These are phyloP conservation scores for Machimus atricapillus DNA, from an alignment of 2,888 invertebrate species.

Conservation along the genomic window DNA sequence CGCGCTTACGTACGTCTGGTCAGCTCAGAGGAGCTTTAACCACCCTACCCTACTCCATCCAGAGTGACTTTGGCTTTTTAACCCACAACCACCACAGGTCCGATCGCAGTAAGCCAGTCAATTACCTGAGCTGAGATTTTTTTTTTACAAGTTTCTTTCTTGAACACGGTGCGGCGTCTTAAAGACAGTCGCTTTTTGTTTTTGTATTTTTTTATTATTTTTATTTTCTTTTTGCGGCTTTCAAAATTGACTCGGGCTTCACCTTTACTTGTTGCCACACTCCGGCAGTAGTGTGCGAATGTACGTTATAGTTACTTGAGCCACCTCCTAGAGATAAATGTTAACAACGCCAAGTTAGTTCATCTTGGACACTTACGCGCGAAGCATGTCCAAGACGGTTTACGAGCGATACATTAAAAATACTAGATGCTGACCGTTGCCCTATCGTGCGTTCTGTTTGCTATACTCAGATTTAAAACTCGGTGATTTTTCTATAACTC, in stretches of 20 bases:
- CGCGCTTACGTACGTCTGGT: neutral
- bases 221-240: neutral
- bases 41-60: neutral
- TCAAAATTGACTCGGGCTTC: constrained; percentile 26
- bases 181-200: neutral
- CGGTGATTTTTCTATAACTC: neutral
- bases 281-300: constrained; percentile 3
- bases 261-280: constrained; percentile 7
- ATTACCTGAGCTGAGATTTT: constrained; percentile 4
- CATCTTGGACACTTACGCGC: constrained; percentile 50
- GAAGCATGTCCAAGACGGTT: constrained; percentile 49
- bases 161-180: neutral
- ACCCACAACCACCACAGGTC: constrained; percentile 8
- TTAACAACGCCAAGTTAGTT: constrained; percentile 47
- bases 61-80: constrained; percentile 29
- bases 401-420: neutral
- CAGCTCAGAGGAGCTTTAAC: neutral
- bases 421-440: neutral
- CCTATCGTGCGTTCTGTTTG: neutral
- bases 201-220: neutral
- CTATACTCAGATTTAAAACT: neutral
- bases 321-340: constrained; percentile 43
- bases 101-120: constrained; percentile 8
- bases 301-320: constrained; percentile 12
- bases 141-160: too few species aligned